A percentile compares a stretch with the other conserved stretches of the same genome.
Evolutionary conservation across 2,113 vertebrate genomes (phyloP).

Genomic region (Patagioenas fasciata): DNA sequence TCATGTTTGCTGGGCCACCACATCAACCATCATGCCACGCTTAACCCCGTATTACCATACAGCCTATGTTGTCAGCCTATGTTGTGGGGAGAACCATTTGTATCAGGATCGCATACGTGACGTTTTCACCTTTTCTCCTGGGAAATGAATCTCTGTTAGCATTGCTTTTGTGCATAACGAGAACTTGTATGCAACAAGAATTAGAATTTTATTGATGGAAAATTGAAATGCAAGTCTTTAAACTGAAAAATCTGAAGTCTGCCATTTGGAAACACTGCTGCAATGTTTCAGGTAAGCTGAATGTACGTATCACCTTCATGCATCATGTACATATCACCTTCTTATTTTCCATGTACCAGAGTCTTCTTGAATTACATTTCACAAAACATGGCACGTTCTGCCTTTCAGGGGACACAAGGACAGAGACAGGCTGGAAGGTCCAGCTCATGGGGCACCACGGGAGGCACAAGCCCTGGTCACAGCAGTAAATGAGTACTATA

Average conservation of each 20-base stretch:
- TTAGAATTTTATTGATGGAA: neutral
- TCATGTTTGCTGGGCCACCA: neutral
- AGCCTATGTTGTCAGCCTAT: neutral
- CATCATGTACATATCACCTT: neutral
- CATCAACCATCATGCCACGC: fast-evolving
- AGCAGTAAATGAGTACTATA: neutral
- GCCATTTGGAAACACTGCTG: neutral
- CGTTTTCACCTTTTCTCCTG: neutral
- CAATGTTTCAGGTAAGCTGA: neutral
- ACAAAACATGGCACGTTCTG: fast-evolving
- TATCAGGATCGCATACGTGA: neutral
- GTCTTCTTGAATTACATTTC: neutral
- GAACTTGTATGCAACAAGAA: neutral
- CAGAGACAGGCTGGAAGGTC: neutral
- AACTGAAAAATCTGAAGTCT: neutral
- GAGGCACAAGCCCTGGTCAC: neutral
- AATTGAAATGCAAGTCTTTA: neutral
- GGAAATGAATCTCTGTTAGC: neutral
- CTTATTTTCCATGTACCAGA: neutral
- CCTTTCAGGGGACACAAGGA: neutral
- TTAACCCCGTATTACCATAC: neutral
- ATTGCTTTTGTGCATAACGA: neutral
- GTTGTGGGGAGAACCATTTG: neutral
- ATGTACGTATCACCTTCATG: neutral
- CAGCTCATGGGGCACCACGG: neutral